phyloP scores from a whole-genome alignment of 2,797 vertebrate species.

The Tympanoctomys barrerae region DNA sequence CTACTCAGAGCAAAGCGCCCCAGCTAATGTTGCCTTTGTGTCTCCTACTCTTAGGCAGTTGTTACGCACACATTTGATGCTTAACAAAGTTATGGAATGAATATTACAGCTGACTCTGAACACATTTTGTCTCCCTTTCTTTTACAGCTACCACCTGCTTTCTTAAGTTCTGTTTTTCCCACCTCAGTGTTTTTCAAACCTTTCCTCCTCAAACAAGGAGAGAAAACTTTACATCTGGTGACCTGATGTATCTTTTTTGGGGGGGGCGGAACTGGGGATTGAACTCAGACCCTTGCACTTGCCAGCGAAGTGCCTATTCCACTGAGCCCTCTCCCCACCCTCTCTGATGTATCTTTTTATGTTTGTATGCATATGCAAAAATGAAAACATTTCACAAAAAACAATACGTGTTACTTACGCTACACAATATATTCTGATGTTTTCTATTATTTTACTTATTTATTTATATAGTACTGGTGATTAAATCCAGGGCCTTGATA shows the following conservation, averaged over 20 bases:
- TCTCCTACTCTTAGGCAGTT: constrained; percentile 12
- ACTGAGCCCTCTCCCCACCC: too few relatives aligned
- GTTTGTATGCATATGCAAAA: background rate
- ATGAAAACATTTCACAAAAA: constrained; percentile 47
- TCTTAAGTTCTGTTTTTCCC: background rate
- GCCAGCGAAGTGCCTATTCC: too few relatives aligned
- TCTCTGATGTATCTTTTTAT: background rate
- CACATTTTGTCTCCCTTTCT: background rate
- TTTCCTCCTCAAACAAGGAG: constrained; percentile 43
- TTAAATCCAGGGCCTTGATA: background rate
- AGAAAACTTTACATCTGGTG: background rate
- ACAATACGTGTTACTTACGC: background rate
- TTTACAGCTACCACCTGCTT: background rate
- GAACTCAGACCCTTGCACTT: too few relatives aligned
- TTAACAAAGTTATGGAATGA: constrained; percentile 4
- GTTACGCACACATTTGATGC: background rate
- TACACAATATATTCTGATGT: background rate
- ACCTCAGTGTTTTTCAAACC: background rate
- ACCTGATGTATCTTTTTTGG: background rate
- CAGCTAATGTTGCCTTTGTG: background rate
- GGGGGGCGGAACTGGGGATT: too few relatives aligned
- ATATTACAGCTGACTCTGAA: background rate
- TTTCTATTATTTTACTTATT: constrained; percentile 20
- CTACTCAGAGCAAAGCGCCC: background rate
- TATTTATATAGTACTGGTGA: background rate